Percentiles rank a stretch among this genome's conserved stretches.
Evolutionary conservation across 2,888 invertebrate genomes (phyloP).

Genomic region (Quadroppia sp.): DNA sequence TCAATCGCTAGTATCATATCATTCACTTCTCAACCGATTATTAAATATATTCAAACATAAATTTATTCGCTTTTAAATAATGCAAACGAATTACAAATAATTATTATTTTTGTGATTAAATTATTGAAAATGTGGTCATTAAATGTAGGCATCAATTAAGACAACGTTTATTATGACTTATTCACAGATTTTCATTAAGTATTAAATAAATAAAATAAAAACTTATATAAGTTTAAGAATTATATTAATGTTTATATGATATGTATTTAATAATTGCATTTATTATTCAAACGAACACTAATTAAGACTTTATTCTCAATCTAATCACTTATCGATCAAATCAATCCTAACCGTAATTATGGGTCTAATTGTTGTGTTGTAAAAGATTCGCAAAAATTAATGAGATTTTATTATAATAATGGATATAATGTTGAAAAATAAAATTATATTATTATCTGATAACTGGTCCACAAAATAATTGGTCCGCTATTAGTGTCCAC

Average conservation of each 20-base stretch:
- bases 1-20: too few relatives aligned
- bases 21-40: too few relatives aligned
- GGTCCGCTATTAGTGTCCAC: not conserved
- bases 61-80: too few relatives aligned
- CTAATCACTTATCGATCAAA: constrained; percentile 6
- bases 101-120: too few relatives aligned
- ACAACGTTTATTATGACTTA: not conserved
- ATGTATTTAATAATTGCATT: not conserved
- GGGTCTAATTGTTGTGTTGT: too few relatives aligned
- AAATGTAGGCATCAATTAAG: not conserved
- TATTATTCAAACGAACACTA: not conserved
- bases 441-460: not conserved
- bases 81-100: too few relatives aligned
- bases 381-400: too few relatives aligned
- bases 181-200: not conserved
- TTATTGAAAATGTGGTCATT: not conserved
- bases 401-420: not conserved
- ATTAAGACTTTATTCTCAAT: constrained; percentile 5
- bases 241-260: not conserved
- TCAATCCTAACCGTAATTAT: not conserved
- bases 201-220: not conserved
- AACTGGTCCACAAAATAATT: constrained; percentile 1
- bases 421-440: not conserved
- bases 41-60: too few relatives aligned
- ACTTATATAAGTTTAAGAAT: not conserved